Evolutionary conservation across 2,113 vertebrate species (phyloP).

Genomic region (Engystomops pustulosus): DNA sequence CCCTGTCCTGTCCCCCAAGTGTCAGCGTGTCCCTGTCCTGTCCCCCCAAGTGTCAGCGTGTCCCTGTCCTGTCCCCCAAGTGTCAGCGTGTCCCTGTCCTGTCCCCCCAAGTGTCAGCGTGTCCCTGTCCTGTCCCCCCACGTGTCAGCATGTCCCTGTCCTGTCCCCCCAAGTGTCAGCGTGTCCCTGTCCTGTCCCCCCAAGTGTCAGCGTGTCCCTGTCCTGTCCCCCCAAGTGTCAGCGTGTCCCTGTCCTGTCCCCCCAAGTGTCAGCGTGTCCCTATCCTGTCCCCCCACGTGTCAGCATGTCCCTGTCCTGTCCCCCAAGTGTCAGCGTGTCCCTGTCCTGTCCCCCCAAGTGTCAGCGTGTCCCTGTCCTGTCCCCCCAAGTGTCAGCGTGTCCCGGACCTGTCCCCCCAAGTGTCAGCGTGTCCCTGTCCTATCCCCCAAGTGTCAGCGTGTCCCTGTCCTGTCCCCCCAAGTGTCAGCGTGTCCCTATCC

Average conservation of each 20-base stretch:
- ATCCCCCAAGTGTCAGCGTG: not conserved
- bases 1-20: not conserved
- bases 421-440: not conserved
- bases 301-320: not conserved
- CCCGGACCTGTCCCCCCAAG: not conserved
- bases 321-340: not conserved
- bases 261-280: not conserved
- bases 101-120: not conserved
- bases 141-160: not conserved
- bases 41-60: not conserved
- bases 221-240: not conserved
- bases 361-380: not conserved
- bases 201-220: not conserved
- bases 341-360: not conserved
- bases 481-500: not conserved
- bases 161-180: not conserved
- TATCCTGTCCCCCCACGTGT: not conserved
- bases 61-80: not conserved
- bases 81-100: not conserved
- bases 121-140: not conserved
- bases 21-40: not conserved
- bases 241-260: not conserved
- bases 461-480: not conserved
- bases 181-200: not conserved
- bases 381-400: not conserved